Evolutionary conservation across 64 coral and sea anemone genomes (phyloP).

Genomic region (Acropora yongei): DNA sequence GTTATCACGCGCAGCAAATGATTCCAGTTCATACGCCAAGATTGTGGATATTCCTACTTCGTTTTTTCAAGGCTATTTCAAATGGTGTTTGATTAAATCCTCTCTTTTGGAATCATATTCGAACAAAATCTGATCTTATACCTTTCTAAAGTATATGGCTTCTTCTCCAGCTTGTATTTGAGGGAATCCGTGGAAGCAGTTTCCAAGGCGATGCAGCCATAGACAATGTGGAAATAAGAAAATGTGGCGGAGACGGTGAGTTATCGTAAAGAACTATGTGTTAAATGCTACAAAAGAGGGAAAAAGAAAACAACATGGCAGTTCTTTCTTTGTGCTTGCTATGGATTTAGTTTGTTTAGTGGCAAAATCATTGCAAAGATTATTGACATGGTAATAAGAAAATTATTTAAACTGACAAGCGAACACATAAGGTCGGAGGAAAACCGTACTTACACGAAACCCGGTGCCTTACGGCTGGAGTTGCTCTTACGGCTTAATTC

Average conservation of each 20-base stretch:
- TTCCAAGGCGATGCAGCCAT: background rate
- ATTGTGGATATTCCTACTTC: background rate
- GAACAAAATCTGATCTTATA: background rate
- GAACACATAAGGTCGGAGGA: no score
- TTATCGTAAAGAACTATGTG: background rate
- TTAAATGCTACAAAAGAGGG: background rate
- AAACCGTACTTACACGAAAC: no score
- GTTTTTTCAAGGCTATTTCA: background rate
- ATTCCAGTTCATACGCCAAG: background rate
- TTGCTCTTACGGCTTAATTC: no score
- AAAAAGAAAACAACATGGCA: background rate
- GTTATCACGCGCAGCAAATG: background rate
- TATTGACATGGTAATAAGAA: background rate
- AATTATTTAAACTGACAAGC: no score
- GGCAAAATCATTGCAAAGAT: background rate
- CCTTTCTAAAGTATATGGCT: background rate
- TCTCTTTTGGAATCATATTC: background rate
- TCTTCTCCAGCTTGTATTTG: conserved; percentile 6
- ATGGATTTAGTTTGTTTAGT: background rate
- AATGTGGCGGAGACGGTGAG: conserved; percentile 1
- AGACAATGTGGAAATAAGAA: background rate
- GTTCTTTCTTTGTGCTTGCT: background rate
- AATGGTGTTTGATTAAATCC: background rate
- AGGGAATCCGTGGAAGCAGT: conserved; percentile 5
- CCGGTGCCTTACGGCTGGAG: no score